Percentiles rank a stretch among this genome's conserved stretches.
Conservation (phyloP, 53 echinoderm and acorn worm genomes). For the Paracentrotus lividus region DNA sequence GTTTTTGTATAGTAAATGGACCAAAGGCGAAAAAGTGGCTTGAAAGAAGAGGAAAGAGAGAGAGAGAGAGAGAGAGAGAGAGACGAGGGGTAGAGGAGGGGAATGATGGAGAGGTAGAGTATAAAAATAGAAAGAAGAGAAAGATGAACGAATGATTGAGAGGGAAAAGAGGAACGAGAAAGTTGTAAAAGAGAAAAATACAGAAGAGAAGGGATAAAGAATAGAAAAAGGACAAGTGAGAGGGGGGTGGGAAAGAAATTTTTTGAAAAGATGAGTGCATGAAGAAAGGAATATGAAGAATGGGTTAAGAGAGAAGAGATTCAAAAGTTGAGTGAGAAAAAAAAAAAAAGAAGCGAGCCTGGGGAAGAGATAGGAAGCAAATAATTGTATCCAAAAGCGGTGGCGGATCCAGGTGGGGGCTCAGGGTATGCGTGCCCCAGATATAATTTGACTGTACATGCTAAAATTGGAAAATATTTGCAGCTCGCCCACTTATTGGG, state of each 20-base stretch:
- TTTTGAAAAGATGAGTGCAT: too few species aligned
- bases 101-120: not conserved
- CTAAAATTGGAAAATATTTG: too few species aligned
- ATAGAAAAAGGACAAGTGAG: not conserved
- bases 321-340: not conserved
- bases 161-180: too few species aligned
- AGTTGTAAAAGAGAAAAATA: not conserved
- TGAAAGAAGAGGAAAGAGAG: not conserved
- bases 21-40: not conserved
- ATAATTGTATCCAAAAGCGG: too few species aligned
- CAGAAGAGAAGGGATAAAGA: too few species aligned
- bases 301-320: not conserved
- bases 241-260: not conserved
- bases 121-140: not conserved
- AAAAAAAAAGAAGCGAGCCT: not conserved
- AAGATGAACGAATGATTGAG: not conserved
- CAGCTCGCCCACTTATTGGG: too few species aligned
- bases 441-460: too few species aligned
- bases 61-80: not conserved
- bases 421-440: too few species aligned
- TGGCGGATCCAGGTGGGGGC: too few species aligned
- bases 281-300: too few species aligned
- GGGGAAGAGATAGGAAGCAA: too few species aligned
- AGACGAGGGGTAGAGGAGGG: not conserved
- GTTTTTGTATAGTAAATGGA: too few species aligned